Base-by-base conservation (phyloP, 2,888 invertebrate species). In the Leistus spinibarbis region DNA sequence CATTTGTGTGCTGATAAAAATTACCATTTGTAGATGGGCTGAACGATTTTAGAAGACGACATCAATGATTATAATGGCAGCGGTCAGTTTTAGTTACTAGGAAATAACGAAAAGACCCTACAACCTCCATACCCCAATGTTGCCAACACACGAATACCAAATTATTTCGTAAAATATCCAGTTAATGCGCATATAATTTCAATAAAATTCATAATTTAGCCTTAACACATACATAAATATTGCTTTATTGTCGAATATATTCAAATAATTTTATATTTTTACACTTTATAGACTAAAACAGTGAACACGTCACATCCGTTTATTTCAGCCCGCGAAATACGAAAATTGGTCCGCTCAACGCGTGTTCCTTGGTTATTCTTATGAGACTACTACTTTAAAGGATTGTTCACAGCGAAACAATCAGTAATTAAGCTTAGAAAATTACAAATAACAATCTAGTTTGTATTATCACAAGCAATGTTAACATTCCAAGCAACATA, bases 1-100 rank as follows among this genome's bases (percentile, higher is more conserved):
- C 85, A 86, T 86, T 84, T 85, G 78, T 86, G 82, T 83, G 84
- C 84, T 84, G 84, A 84, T 81, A 83, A 82, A 81, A 81, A 81
- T 79, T 82, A 82, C 83, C 84, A 84, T 82, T 82, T 81, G 80
- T 82, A 80, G 56, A 54, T 62, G 64, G 69, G 75, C 75, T 75
- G 69, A 69, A 75, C 68, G 56, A 75, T 75, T 69, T 63, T 69
- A 75, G 24, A 40, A 40, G 40, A 69, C 75, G 75, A 75, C 75
- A 68, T 75, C 75, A 64, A 75, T 75, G 68, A 66, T 60, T 72
- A 53, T 40, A 73, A 67, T 67, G 67, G 73, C 73, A 73, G 73
- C 73, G 67, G 62, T 16, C 60, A 66, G 60, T 22, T 40, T 40
- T 13, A 40, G 40, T 65, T 65, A 73, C 66, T 67, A 60, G 73